phyloP scores from a whole-genome alignment of 2,797 vertebrate genomes.

The Characodon lateralis region DNA sequence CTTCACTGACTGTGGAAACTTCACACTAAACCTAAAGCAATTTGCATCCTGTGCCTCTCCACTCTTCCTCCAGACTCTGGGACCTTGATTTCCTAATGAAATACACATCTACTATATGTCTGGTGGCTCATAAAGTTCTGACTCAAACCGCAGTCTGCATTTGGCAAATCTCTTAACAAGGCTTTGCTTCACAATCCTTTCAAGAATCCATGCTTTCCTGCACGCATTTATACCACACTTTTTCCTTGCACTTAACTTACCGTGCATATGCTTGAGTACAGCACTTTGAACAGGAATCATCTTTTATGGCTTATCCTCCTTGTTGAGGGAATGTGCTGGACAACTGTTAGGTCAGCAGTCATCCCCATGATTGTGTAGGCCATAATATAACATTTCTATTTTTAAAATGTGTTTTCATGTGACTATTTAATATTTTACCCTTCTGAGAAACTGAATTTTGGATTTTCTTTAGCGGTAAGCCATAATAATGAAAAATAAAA shows the following conservation, averaged over 20 bases:
- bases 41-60: neutral
- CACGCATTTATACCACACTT: neutral
- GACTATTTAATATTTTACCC: too few relatives aligned
- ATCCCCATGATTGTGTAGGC: too few relatives aligned
- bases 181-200: neutral
- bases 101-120: neutral
- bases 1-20: slow-evolving; percentile 2
- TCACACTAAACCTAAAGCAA: neutral
- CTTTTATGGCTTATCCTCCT: neutral
- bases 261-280: neutral
- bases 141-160: neutral
- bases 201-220: neutral
- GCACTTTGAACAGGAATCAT: neutral
- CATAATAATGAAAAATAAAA: too few relatives aligned
- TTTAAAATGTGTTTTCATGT: too few relatives aligned
- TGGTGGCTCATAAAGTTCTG: neutral
- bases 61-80: neutral
- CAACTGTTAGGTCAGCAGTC: too few relatives aligned
- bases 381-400: too few relatives aligned
- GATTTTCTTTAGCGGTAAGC: too few relatives aligned
- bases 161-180: neutral
- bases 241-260: neutral
- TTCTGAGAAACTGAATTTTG: neutral
- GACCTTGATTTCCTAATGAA: neutral
- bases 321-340: too few relatives aligned